Evolutionary conservation across 2,797 vertebrate genomes (phyloP).

Genomic region (Cirrhinus molitorella): DNA sequence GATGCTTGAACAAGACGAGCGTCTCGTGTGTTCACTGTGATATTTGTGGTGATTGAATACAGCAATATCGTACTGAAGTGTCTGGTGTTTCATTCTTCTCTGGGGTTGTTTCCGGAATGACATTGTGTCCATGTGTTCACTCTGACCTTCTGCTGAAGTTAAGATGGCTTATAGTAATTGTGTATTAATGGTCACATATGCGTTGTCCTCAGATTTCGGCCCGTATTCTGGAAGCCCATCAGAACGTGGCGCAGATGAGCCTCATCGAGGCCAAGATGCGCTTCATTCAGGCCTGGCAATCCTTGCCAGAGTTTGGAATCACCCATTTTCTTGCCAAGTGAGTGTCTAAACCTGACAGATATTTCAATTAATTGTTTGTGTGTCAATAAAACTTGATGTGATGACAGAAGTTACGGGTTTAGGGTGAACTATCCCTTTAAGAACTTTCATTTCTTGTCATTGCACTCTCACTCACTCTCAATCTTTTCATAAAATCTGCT

Average conservation of each 20-base stretch:
- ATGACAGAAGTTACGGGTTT: neutral
- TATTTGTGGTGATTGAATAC: neutral
- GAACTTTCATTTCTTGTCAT: neutral
- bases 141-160: neutral
- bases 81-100: conserved; percentile 22
- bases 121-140: conserved; percentile 38
- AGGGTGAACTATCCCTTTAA: neutral
- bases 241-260: conserved; percentile 99
- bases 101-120: conserved; percentile 9
- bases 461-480: neutral
- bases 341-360: conserved; percentile 58
- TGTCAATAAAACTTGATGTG: too few species aligned
- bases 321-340: conserved; percentile 97
- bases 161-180: neutral
- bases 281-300: conserved; percentile 98
- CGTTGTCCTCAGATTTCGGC: conserved; percentile 87
- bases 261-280: conserved; percentile 99
- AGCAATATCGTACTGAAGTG: neutral
- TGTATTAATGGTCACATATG: conserved; percentile 31
- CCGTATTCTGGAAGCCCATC: conserved; percentile 96
- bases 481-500: neutral
- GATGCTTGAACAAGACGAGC: neutral
- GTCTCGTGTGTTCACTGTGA: neutral
- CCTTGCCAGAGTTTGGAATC: conserved; percentile 96
- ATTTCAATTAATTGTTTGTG: conserved; percentile 16